Evolutionary conservation across 2,888 invertebrate species (phyloP), one percentile per base, ranked within the genome.

Genomic region (Acanthosepion pharaonis): DNA sequence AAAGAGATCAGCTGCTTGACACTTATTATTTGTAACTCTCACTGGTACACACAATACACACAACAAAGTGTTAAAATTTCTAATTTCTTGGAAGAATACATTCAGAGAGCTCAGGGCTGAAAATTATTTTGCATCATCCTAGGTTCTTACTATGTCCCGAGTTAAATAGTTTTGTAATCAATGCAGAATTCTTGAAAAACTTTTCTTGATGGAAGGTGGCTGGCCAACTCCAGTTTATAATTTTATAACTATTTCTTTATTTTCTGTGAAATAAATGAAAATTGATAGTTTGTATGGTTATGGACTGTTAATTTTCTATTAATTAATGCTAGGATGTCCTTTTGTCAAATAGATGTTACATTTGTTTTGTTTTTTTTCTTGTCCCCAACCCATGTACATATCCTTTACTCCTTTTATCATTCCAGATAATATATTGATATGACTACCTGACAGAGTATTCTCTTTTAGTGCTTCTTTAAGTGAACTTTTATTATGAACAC

Each of bases 181-280:
- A 23, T 11, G 11, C 78, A 78, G n/a, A 78, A n/a, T 33, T 33
- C 33, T n/a, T 78, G 28, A 59, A 23, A 59, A 3, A 59, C 20
- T 59, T 33, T 59, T 23, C 55, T 59, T 59, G 55, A 23, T 59
- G 55, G n/a, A 78, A 78, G n/a, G n/a, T 78, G 28, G 28, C n/a
- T 78, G n/a, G 78, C 78, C 78, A n/a, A n/a, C 78, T 78, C 78
- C n/a, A 78, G 78, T 78, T 78, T 78, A 78, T 59, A 59, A 59
- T 59, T 59, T 59, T 23, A 78, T 78, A 33, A 33, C 33, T 33
- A 15, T 78, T 18, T 78, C 78, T 2, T 78, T 78, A 78, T 78
- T 78, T 78, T 78, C n/a, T 78, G 78, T 78, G n/a, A 78, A 78
- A n/a, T 78, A 78, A 78, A 78, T 78, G n/a, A n/a, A n/a, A 78